These are phyloP conservation scores for Callorhinus ursinus DNA, from an alignment of 2,113 vertebrate species.

Conservation along the genomic window DNA sequence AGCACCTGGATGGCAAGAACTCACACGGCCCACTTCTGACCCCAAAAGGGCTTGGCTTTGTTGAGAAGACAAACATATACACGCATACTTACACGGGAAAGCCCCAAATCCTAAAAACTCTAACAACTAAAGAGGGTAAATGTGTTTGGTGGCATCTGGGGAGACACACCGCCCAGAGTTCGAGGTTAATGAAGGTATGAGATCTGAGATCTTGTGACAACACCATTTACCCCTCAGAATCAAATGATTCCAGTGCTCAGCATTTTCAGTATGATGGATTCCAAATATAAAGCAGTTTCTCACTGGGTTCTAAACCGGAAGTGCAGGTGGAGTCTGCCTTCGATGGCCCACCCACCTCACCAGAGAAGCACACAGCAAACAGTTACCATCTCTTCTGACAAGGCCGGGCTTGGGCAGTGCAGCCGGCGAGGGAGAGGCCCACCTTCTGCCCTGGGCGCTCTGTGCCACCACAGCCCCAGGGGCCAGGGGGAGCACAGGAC, in stretches of 20 bases:
- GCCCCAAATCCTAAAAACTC: not conserved
- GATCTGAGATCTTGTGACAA: not conserved
- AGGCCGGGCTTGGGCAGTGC: fast-evolving
- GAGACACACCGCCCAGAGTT: not conserved
- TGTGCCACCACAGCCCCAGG: not conserved
- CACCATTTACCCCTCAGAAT: not conserved
- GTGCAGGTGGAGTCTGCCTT: not conserved
- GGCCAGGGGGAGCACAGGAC: not conserved
- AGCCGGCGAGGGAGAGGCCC: not conserved
- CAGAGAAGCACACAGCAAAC: fast-evolving
- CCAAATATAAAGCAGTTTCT: not conserved
- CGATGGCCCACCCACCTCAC: fast-evolving
- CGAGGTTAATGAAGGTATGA: not conserved
- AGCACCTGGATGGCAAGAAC: not conserved
- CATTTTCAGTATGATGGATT: not conserved
- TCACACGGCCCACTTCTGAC: not conserved
- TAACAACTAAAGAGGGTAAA: not conserved
- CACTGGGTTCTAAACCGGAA: not conserved
- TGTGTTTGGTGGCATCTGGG: fast-evolving
- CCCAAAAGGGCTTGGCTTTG: not conserved
- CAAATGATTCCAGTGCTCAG: not conserved
- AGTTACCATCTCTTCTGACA: fast-evolving
- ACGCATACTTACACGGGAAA: fast-evolving
- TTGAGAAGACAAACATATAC: not conserved
- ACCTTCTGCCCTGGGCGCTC: not conserved